Percentiles rank a stretch among this genome's conserved stretches.
These are phyloP conservation scores for Idaea biselata DNA, from an alignment of 2,888 invertebrate species.

Conservation along the genomic window DNA sequence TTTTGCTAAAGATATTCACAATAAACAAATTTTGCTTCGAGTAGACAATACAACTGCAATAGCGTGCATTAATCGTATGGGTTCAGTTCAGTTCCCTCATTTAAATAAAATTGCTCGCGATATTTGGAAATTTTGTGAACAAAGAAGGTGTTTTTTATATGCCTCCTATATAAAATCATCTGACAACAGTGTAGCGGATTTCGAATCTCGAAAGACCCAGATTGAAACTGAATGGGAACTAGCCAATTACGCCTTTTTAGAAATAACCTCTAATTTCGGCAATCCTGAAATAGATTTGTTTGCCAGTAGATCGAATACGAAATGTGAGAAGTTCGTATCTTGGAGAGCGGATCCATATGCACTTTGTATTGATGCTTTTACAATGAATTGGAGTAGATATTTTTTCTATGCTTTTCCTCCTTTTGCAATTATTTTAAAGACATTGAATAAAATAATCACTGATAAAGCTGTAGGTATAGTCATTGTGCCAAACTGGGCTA, in stretches of 20 bases:
- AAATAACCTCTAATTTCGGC: slow-evolving; percentile 8
- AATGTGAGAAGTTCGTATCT: slow-evolving; percentile 18
- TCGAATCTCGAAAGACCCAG: slow-evolving; percentile 14
- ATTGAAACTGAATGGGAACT: slow-evolving; percentile 17
- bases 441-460: slow-evolving; percentile 11
- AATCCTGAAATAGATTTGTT: slow-evolving; percentile 17
- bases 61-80: slow-evolving; percentile 8
- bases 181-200: slow-evolving; percentile 23
- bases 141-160: slow-evolving; percentile 15
- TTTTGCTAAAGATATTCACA: slow-evolving; percentile 2
- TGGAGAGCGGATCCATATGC: slow-evolving; percentile 19
- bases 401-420: slow-evolving; percentile 22
- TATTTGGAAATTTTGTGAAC: slow-evolving; percentile 27
- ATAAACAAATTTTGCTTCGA: slow-evolving; percentile 1
- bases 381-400: slow-evolving; percentile 12
- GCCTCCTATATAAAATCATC: slow-evolving; percentile 25
- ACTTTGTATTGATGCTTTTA: slow-evolving; percentile 14
- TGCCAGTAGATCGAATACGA: slow-evolving; percentile 17
- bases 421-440: slow-evolving; percentile 15
- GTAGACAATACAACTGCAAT: slow-evolving; percentile 8
- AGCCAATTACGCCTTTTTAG: slow-evolving; percentile 6
- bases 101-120: neutral
- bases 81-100: slow-evolving; percentile 7
- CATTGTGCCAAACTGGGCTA: slow-evolving; percentile 22
- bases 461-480: slow-evolving; percentile 16